Conservation (phyloP, 1,140 invertebrate genomes). For the Zaprionus camerounensis region DNA sequence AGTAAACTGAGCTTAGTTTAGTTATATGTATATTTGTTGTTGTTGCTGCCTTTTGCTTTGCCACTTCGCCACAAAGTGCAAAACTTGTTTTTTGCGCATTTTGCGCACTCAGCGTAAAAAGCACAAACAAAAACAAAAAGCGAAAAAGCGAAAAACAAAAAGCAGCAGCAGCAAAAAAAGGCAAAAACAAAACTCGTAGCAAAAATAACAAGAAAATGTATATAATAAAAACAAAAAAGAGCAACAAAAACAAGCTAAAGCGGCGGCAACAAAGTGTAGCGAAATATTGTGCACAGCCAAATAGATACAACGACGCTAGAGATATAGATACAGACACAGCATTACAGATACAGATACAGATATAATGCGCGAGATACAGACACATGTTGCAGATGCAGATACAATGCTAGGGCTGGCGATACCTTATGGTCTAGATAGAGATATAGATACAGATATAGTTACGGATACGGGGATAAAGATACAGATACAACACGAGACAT, state of each 20-base stretch:
- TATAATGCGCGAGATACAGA: no score
- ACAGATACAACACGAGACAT: no score
- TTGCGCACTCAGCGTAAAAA: slow-evolving; percentile 79
- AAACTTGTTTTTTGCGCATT: slow-evolving; percentile 82
- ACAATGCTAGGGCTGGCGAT: no score
- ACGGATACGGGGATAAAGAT: no score
- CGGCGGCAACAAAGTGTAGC: slow-evolving; percentile 37
- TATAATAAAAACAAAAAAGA: slow-evolving; percentile 30
- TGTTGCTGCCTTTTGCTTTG: slow-evolving; percentile 23
- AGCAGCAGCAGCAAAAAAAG: slow-evolving; percentile 36
- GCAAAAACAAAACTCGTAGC: slow-evolving; percentile 49
- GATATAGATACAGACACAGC: slow-evolving; percentile 31
- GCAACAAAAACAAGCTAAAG: slow-evolving; percentile 25
- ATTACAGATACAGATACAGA: not conserved
- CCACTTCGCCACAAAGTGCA: slow-evolving; percentile 68
- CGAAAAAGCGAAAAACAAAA: slow-evolving; percentile 43
- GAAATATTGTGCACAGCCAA: slow-evolving; percentile 47
- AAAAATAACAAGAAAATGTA: slow-evolving; percentile 45
- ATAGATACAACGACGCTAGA: slow-evolving; percentile 31
- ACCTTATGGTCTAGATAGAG: no score
- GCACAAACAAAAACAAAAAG: slow-evolving; percentile 49
- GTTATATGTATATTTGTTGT: slow-evolving; percentile 15
- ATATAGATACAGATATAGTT: no score
- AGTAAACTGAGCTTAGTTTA: slow-evolving; percentile 34
- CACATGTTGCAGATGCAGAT: no score